These are phyloP conservation scores for Acleris emargana DNA, from an alignment of 2,888 invertebrate species.

Conservation along the genomic window DNA sequence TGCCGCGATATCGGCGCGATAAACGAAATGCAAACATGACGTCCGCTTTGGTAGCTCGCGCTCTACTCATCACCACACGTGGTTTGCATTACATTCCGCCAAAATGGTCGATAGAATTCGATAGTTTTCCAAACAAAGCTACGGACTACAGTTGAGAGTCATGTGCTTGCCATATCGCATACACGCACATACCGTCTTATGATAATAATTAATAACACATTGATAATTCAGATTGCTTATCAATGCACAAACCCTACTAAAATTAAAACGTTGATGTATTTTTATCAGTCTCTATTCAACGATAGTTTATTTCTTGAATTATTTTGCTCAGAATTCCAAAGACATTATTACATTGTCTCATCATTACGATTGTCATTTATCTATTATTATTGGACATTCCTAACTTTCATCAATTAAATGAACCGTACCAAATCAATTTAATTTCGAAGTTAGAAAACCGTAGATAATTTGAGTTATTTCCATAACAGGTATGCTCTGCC, in stretches of 20 bases:
- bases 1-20: constrained; percentile 54
- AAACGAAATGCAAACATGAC: constrained; percentile 66
- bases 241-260: constrained; percentile 8
- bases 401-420: too few relatives aligned
- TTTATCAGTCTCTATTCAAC: background rate
- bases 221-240: constrained; percentile 25
- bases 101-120: constrained; percentile 26
- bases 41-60: constrained; percentile 40
- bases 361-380: too few relatives aligned
- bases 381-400: too few relatives aligned
- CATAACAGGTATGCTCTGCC: too few relatives aligned
- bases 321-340: background rate
- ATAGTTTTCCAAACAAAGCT: constrained; percentile 33
- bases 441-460: too few relatives aligned
- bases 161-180: constrained; percentile 19
- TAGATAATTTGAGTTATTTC: too few relatives aligned
- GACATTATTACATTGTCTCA: too few relatives aligned
- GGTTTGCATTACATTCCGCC: constrained; percentile 27
- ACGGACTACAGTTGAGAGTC: constrained; percentile 15
- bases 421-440: too few relatives aligned
- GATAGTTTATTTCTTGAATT: background rate
- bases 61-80: constrained; percentile 24
- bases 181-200: constrained; percentile 16
- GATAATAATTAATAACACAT: constrained; percentile 22
- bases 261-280: background rate